Conservation (phyloP, 2,113 vertebrate species). For the Pelusios castaneus region DNA sequence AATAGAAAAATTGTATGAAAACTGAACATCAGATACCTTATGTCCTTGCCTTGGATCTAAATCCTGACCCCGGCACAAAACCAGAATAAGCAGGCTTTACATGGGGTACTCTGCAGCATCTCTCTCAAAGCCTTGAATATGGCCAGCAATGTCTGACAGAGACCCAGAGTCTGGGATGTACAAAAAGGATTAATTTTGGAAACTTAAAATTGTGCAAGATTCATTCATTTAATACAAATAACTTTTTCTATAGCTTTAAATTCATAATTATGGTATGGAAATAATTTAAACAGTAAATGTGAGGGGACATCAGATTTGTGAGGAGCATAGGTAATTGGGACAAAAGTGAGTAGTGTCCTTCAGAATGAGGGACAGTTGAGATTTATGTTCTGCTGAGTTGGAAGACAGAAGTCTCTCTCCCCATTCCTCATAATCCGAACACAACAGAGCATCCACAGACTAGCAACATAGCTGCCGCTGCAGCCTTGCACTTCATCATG, state of each 20-base stretch:
- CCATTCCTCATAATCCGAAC: neutral
- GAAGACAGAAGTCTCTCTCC: fast-evolving
- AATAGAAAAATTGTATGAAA: neutral
- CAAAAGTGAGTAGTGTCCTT: neutral
- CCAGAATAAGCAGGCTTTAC: neutral
- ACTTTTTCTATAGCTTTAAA: neutral
- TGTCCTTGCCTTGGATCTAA: neutral
- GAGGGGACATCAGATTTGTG: neutral
- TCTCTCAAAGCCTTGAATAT: neutral
- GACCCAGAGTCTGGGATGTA: neutral
- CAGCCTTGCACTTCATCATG: neutral
- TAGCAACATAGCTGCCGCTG: fast-evolving
- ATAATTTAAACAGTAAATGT: neutral
- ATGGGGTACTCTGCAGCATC: neutral
- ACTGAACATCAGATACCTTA: neutral
- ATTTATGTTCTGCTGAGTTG: neutral
- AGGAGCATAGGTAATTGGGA: neutral
- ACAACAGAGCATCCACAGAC: neutral
- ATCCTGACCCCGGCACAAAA: neutral
- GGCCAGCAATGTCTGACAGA: neutral
- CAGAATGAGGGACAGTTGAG: neutral
- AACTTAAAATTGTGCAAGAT: neutral
- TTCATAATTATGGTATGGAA: neutral
- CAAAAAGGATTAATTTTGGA: neutral
- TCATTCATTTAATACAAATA: neutral